phyloP scores from a whole-genome alignment of 64 coral and sea anemone genomes.

The Dendronephthya gigantea region DNA sequence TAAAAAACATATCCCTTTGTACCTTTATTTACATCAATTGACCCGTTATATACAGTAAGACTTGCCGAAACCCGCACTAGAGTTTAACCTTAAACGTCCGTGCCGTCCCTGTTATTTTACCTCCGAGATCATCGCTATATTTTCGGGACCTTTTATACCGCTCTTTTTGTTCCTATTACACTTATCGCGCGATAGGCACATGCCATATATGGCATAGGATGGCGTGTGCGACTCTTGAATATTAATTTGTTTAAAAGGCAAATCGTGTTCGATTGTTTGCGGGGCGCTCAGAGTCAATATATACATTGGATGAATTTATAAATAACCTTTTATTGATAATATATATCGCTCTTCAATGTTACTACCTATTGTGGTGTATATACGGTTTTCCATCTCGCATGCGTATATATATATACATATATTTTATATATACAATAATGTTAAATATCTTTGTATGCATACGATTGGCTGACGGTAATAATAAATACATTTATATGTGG shows the following conservation, averaged over 20 bases:
- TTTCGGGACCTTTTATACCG: neutral
- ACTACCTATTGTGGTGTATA: no score
- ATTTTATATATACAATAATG: neutral
- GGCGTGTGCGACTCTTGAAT: neutral
- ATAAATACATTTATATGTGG: neutral
- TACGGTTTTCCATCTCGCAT: neutral
- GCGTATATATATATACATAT: neutral
- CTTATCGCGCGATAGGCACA: neutral
- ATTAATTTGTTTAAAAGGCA: neutral
- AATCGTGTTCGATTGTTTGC: neutral
- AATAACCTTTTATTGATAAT: neutral
- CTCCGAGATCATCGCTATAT: neutral
- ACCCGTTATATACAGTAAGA: neutral
- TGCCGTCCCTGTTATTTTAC: neutral
- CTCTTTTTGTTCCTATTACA: neutral
- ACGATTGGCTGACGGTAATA: neutral
- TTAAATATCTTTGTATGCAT: neutral
- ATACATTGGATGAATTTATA: neutral
- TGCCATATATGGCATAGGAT: neutral
- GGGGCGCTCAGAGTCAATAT: neutral
- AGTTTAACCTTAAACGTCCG: neutral
- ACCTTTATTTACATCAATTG: neutral
- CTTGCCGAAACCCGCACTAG: neutral
- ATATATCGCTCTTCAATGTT: neutral
- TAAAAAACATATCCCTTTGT: neutral